phyloP scores from a whole-genome alignment of 2,888 invertebrate species.

The Bimastos eiseni region DNA sequence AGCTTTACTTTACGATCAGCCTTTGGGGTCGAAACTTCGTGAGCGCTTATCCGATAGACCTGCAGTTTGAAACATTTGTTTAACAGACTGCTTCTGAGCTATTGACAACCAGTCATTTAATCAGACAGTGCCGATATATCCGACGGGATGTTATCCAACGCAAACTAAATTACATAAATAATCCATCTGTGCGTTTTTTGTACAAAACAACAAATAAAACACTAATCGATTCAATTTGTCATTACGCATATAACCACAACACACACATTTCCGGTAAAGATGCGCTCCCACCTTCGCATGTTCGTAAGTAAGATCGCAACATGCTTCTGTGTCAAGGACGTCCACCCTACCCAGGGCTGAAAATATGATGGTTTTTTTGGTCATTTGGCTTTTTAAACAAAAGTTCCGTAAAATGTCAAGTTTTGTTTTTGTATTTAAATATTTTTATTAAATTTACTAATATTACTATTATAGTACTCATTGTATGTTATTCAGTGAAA shows the following conservation, averaged over 20 bases:
- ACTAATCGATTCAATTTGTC: not conserved
- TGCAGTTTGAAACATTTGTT: not conserved
- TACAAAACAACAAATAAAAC: not conserved
- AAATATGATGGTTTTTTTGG: too few species aligned
- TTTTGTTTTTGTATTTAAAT: too few species aligned
- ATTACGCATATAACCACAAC: not conserved
- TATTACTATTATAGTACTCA: too few species aligned
- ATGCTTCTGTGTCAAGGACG: not conserved
- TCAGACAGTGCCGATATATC: not conserved
- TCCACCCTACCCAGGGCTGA: too few species aligned
- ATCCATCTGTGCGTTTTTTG: not conserved
- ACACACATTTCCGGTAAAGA: not conserved
- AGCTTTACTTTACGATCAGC: not conserved
- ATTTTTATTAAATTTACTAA: too few species aligned
- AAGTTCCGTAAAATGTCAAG: too few species aligned
- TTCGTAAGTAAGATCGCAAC: not conserved
- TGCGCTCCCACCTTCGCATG: not conserved
- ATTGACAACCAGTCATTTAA: not conserved
- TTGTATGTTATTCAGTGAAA: too few species aligned
- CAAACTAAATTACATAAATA: not conserved
- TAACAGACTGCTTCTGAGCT: not conserved
- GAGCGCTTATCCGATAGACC: not conserved
- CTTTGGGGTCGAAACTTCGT: not conserved
- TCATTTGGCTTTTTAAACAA: too few species aligned
- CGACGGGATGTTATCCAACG: not conserved